Evolutionary conservation across 2,113 vertebrate genomes (phyloP).

Genomic region (Myotis lucifugus): DNA sequence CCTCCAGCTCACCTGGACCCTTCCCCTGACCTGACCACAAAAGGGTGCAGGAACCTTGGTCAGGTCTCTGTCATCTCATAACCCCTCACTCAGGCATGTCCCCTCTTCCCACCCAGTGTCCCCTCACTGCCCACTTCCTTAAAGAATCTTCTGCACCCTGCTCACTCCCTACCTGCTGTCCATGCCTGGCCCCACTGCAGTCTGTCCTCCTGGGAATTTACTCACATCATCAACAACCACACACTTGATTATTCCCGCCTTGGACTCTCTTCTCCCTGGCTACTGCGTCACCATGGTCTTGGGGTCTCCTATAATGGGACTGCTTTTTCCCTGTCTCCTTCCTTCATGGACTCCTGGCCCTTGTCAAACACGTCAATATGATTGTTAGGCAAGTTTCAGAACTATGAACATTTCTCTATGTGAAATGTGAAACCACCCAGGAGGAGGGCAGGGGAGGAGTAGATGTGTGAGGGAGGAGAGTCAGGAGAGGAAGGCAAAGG

Average conservation of each 20-base stretch:
- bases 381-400: neutral
- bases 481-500: too few relatives aligned
- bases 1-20: neutral
- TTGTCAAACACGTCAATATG: too few relatives aligned
- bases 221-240: neutral
- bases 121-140: neutral
- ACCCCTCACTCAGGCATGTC: neutral
- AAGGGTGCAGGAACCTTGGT: too few relatives aligned
- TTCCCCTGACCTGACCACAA: neutral
- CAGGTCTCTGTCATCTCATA: neutral
- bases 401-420: neutral
- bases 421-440: neutral
- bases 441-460: too few relatives aligned
- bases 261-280: neutral
- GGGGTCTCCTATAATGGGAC: neutral
- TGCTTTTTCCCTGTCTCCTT: neutral
- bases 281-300: accelerated
- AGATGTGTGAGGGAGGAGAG: too few relatives aligned
- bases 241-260: neutral
- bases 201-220: neutral
- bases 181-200: neutral
- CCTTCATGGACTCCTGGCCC: neutral
- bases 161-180: neutral
- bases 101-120: neutral
- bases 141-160: neutral